A percentile compares a stretch with the other conserved stretches of the same genome.
Conservation (phyloP, 2,888 invertebrate species). For the Euproctis similis region DNA sequence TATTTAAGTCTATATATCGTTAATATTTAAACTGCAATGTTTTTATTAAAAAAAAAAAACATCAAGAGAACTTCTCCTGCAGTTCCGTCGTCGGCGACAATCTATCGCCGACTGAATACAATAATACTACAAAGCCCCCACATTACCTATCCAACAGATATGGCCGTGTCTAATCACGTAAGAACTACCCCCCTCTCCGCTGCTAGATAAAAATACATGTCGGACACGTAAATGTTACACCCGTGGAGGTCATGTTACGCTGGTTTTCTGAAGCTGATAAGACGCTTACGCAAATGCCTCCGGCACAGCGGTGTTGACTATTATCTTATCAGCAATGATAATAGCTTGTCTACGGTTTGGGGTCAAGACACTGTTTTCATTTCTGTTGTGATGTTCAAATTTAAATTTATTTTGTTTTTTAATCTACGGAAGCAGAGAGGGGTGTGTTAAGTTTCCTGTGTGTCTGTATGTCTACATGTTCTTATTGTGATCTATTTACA, state of each 20-base stretch:
- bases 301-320: slow-evolving; percentile 49
- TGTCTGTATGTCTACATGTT: no score
- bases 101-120: slow-evolving; percentile 59
- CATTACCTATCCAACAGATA: slow-evolving; percentile 56
- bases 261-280: slow-evolving; percentile 40
- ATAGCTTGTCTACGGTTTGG: slow-evolving; percentile 39
- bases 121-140: slow-evolving; percentile 38
- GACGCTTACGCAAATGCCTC: slow-evolving; percentile 68
- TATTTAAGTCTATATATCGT: no score
- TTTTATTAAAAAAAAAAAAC: no score
- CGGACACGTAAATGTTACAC: slow-evolving; percentile 1
- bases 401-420: slow-evolving; percentile 1
- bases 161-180: slow-evolving; percentile 23
- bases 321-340: slow-evolving; percentile 66
- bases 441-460: no score
- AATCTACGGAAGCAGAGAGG: not conserved
- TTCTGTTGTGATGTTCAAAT: slow-evolving; percentile 24
- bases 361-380: slow-evolving; percentile 51
- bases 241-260: slow-evolving; percentile 18
- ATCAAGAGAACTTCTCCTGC: slow-evolving; percentile 16
- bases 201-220: slow-evolving; percentile 1
- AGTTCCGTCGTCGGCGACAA: slow-evolving; percentile 58
- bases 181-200: slow-evolving; percentile 24
- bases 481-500: no score
- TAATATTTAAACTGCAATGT: no score